These are phyloP conservation scores for Cherax quadricarinatus DNA, from an alignment of 1,140 invertebrate species.

Conservation along the genomic window DNA sequence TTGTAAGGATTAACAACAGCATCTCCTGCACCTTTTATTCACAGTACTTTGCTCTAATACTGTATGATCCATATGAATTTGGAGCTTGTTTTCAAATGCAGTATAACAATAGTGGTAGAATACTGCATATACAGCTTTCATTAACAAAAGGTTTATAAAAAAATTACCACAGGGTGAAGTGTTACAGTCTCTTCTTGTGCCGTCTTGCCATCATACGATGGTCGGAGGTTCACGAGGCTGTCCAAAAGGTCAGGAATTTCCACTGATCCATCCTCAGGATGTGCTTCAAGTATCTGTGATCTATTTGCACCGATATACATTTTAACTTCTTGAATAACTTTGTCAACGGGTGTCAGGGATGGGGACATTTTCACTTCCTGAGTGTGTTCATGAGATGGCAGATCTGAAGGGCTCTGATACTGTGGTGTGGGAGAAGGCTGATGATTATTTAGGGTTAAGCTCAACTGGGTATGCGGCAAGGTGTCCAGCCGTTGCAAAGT, in stretches of 20 bases:
- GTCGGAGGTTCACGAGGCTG: constrained; percentile 32
- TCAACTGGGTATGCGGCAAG: neutral
- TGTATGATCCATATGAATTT: too few species aligned
- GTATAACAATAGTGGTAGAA: too few species aligned
- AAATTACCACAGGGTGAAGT: constrained; percentile 45
- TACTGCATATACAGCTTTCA: too few species aligned
- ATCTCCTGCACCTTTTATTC: too few species aligned
- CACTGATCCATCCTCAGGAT: constrained; percentile 16
- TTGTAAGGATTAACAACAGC: too few species aligned
- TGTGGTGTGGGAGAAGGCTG: neutral
- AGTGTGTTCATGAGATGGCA: constrained; percentile 5
- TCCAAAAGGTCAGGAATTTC: constrained; percentile 52
- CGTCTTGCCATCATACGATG: constrained; percentile 36
- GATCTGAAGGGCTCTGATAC: neutral
- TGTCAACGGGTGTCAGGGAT: constrained; percentile 34
- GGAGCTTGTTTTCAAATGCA: too few species aligned
- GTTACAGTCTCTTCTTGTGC: constrained; percentile 38
- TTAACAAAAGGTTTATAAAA: neutral
- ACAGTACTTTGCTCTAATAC: too few species aligned
- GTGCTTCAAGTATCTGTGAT: neutral
- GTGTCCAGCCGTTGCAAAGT: neutral
- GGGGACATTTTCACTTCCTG: neutral
- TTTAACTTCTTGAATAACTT: constrained; percentile 32
- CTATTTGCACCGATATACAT: constrained; percentile 1
- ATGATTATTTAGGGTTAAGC: neutral